Base-by-base conservation (phyloP, 2,113 vertebrate species). In the Melospiza melodia region DNA sequence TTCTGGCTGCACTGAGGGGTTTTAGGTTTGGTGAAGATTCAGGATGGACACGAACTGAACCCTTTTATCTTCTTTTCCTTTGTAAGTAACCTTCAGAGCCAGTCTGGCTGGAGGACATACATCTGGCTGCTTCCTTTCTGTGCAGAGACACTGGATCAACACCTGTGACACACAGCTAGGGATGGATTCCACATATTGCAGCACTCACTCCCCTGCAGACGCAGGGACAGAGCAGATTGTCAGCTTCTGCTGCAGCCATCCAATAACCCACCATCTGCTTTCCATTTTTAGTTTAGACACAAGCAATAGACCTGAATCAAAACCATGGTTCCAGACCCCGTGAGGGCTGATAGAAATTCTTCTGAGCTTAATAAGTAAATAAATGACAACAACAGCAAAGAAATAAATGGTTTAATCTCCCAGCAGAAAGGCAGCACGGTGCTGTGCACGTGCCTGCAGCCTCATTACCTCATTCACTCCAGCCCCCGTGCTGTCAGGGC, bases 201-300 rank as follows among this genome's bases (percentile, higher is more conserved):
- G 24, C 66, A 2, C 69, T 91, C 86, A 2, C 80, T 94, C 84
- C 82, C 88, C 90, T 63, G 67, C 87, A 17, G 28, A 28, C 4
- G 1, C 8, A 4, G 92, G 93, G 92, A 94, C 87, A 41, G 58
- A 90, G 20, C 81, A 94, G 93, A 73, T 74, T 96, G 90, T 67
- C 65, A 11, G 81, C 89, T 94, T 67, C 94, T 97, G 88, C 33
- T 78, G 88, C 90, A 89, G 86, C 76, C 75, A 59, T 74, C 86
- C 46, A 71, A 86, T 88, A 78, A 74, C 65, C 69, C 82, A 44
- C 94, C 95, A 97, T 91, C 95, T 90, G 90, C 1, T 96, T 83
- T 52, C 90, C 90, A 71, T 84, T 95, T 87, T 88, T 94, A 93
- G 90, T 95, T 90, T 65, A 93, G 93, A 83, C 71, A 58, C 73